Base-by-base conservation (phyloP, 2,888 invertebrate species). In the Morpho deidamia region DNA sequence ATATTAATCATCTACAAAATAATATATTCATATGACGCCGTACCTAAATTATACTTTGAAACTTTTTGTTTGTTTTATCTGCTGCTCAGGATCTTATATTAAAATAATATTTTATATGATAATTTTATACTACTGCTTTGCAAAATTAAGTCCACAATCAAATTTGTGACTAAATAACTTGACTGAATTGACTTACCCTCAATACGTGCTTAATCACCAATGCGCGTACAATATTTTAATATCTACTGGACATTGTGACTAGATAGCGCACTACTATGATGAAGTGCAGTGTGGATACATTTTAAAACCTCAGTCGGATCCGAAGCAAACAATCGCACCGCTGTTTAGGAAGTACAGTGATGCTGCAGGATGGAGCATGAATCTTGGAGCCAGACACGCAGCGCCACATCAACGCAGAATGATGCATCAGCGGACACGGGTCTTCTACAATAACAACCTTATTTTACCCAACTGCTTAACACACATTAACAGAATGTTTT, bases 291-390 rank as follows among this genome's bases (percentile, higher is more conserved):
- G 23, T 7, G 43, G 2, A 34, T 32, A 23, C 11, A 39, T 51
- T 41, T 52, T 47, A 62, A 37, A 59, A 47, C 40, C 53, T 56
- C 9, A 60, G 52, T n/a, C 58, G 58, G 43, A 59, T 60, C 35
- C 62, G 51, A 44, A 86, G 73, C 39, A 78, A 71, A 61, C 87
- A 87, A 68, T 81, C 71, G 65, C 88, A 88, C 59, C 71, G 73
- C 43, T 72, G 74, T 51, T 66, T 63, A 52, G 74, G 65, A 56
- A 70, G 69, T 51, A 78, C 71, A 38, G 78, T 71, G 62, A 83
- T 71, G 61, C 78, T 70, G 74, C 88, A 88, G 34, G 73, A 64
- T 7, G 85, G 77, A 49, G 87, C 83, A 64, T 87, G 87, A 45
- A 75, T 67, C 44, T 71, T 63, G 32, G 73, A 67, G 55, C 73